Evolutionary conservation across 23 tunicate species (phyloP).

Genomic region (Styela plicata): DNA sequence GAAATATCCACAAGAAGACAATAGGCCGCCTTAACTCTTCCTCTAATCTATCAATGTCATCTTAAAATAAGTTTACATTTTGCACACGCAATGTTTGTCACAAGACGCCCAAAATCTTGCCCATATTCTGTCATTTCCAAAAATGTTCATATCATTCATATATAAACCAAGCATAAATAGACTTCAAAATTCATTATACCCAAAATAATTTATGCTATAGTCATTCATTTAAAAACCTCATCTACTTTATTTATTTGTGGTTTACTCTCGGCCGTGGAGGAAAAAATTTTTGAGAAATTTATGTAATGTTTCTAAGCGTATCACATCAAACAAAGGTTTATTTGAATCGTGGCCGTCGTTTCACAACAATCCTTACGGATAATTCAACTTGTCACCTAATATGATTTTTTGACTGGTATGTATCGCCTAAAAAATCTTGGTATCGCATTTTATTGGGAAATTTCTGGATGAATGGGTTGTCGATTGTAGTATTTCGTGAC

Average conservation of each 20-base stretch:
- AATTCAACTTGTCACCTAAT: not conserved
- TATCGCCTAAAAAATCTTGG: too few species aligned
- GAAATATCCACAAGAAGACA: not conserved
- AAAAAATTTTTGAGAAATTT: too few species aligned
- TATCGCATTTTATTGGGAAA: not conserved
- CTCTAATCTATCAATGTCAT: not conserved
- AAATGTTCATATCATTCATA: too few species aligned
- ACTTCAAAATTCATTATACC: too few species aligned
- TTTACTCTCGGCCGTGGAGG: too few species aligned
- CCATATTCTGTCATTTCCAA: too few species aligned
- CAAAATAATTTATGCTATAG: too few species aligned
- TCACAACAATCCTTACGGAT: not conserved
- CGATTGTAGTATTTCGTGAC: not conserved
- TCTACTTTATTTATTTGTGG: too few species aligned
- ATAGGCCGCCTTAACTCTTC: not conserved
- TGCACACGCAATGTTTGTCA: not conserved
- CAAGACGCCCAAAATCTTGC: too few species aligned
- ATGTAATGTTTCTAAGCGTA: not conserved
- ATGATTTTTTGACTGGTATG: not conserved
- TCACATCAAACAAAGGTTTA: not conserved
- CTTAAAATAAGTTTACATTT: not conserved
- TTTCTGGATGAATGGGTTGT: not conserved
- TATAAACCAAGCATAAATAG: too few species aligned
- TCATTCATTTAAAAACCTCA: too few species aligned
- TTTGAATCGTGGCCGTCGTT: not conserved